A percentile compares a stretch with the other conserved stretches of the same genome.
These are phyloP conservation scores for Malurus leucopterus DNA, from an alignment of 2,797 vertebrate genomes.

Conservation along the genomic window DNA sequence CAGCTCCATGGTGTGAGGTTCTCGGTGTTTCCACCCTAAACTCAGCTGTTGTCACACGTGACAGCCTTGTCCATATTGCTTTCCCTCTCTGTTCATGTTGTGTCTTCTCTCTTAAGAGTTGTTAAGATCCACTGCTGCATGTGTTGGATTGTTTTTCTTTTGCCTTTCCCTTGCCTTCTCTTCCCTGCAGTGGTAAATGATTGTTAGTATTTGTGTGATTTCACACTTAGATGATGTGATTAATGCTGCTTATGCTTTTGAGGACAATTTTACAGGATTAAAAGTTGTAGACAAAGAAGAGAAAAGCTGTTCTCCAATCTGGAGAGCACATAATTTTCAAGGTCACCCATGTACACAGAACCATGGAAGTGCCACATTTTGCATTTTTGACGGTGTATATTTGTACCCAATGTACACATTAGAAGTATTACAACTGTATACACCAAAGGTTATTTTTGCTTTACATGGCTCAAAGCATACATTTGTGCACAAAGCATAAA, in stretches of 20 bases:
- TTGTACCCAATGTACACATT: not conserved
- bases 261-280: not conserved
- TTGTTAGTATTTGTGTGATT: not conserved
- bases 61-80: not conserved
- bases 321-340: not conserved
- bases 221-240: not conserved
- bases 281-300: not conserved
- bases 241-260: rapidly evolving
- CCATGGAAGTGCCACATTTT: not conserved
- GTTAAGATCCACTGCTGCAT: not conserved
- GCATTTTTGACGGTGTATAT: not conserved
- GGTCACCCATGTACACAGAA: rapidly evolving
- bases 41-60: not conserved
- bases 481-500: not conserved
- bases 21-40: not conserved
- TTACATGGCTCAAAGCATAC: not conserved
- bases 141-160: not conserved
- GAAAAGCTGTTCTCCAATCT: not conserved
- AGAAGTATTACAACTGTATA: not conserved
- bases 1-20: not conserved
- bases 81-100: not conserved
- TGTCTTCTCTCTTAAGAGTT: not conserved
- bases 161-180: not conserved
- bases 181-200: not conserved
- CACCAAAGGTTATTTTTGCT: not conserved